phyloP scores from a whole-genome alignment of 2,113 vertebrate species.

The Malurus cyaneus region DNA sequence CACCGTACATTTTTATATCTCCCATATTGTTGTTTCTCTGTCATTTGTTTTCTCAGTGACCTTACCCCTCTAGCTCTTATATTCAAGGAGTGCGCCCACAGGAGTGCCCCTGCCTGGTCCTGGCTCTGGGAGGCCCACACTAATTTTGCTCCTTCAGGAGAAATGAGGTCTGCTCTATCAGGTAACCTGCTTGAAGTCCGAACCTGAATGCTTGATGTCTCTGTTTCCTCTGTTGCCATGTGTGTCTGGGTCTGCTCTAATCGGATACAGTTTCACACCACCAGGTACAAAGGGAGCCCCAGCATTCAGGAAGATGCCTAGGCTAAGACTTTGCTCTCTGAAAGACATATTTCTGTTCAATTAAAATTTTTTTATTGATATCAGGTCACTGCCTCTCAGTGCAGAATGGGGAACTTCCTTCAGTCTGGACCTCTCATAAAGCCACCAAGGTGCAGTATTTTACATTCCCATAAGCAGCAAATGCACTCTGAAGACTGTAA shows the following conservation, averaged over 20 bases:
- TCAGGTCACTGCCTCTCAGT: neutral
- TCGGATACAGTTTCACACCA: neutral
- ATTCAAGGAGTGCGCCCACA: fast-evolving
- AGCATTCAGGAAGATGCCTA: neutral
- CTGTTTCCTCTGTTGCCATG: neutral
- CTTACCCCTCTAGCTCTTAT: neutral
- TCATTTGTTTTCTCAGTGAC: neutral
- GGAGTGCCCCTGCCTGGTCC: neutral
- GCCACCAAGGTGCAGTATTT: neutral
- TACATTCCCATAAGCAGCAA: neutral
- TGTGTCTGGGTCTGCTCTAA: neutral
- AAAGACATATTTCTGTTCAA: neutral
- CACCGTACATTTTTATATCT: neutral
- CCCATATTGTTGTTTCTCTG: fast-evolving
- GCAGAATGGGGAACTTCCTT: neutral
- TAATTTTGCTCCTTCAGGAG: neutral
- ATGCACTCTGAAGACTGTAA: neutral
- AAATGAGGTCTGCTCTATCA: neutral
- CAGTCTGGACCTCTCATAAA: neutral
- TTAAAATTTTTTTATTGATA: neutral
- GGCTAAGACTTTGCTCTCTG: neutral
- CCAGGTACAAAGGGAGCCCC: neutral
- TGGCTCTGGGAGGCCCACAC: neutral
- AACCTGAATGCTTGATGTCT: neutral
- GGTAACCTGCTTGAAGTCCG: neutral